Conservation (phyloP, 2,888 invertebrate genomes). For the Diogma glabrata region DNA sequence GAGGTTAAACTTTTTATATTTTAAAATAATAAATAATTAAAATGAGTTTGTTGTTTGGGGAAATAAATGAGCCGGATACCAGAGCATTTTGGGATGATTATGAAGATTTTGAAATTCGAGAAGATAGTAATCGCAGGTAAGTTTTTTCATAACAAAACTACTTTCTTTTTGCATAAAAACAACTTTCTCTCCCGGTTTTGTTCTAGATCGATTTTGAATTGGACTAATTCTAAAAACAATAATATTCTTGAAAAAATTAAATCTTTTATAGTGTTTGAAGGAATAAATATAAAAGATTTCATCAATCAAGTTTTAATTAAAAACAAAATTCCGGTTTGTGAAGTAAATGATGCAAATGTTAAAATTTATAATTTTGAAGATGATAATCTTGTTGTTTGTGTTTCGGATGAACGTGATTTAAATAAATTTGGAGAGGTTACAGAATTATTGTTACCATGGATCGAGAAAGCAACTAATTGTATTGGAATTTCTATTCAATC, state of each 20-base stretch:
- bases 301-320: not conserved
- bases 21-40: not conserved
- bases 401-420: conserved; percentile 10
- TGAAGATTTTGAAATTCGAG: conserved; percentile 5
- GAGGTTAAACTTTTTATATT: not conserved
- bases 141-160: too few species aligned
- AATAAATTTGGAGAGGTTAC: conserved; percentile 4
- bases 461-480: not conserved
- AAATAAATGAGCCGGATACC: conserved; percentile 10
- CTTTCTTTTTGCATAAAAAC: too few species aligned
- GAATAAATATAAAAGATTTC: not conserved
- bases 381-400: not conserved
- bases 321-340: not conserved
- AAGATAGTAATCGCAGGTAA: not conserved
- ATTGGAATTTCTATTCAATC: conserved; percentile 4
- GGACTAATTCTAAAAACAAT: too few species aligned
- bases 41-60: conserved; percentile 7
- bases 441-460: conserved; percentile 2
- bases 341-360: conserved; percentile 3
- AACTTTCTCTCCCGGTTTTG: too few species aligned
- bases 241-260: not conserved
- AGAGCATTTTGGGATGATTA: conserved; percentile 14
- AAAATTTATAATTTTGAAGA: not conserved
- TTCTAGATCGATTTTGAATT: too few species aligned
- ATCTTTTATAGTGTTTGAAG: not conserved